Evolutionary conservation across 2,113 vertebrate species (phyloP), one percentile per base, ranked within the genome.

Genomic region (Phocoena phocoena): DNA sequence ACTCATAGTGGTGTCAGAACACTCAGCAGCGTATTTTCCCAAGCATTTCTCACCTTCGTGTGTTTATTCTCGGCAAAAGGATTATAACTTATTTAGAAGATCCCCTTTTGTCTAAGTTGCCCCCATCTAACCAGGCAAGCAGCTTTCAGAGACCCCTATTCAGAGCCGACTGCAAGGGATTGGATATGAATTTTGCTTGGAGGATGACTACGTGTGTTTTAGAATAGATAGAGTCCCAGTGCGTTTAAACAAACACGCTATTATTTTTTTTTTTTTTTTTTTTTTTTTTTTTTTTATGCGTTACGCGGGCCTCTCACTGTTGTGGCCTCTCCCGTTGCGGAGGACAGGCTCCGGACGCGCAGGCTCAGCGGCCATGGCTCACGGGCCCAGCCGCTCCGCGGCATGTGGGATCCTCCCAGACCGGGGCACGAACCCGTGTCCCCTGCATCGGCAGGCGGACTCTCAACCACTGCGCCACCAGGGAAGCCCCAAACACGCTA

Each of bases 31-130:
- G 0, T 58, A 33, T 83, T 83, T 88, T 85, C 91, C 85, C 85
- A 26, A 41, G 71, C 55, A 25, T 93, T 97, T 86, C 70, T 47
- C 88, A 76, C 68, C 76, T 77, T 89, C 89, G 41, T 92, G 89
- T 88, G 50, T 94, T 83, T 89, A 67, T 73, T 97, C 95, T 88
- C 95, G 80, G 47, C 84, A 41, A 85, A 96, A 92, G 44, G 55
- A 84, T 84, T 71, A 47, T 28, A 67, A 84, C 15, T 89, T 68
- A 73, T 58, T 86, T 38, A 33, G 62, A 38, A n/a, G 85, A 60
- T 94, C 55, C 36, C 44, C 2, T 86, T 79, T 87, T 55, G 9
- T 70, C 36, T 15, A 90, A 86, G 53, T 70, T 21, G 13, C 65
- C 60, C 9, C 28, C 58, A 26, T 47, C 71, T 58, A 73, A 88